Percentiles rank a stretch among this genome's conserved stretches.
Evolutionary conservation across 2,888 invertebrate genomes (phyloP).

Genomic region (Amaurobius ferox): DNA sequence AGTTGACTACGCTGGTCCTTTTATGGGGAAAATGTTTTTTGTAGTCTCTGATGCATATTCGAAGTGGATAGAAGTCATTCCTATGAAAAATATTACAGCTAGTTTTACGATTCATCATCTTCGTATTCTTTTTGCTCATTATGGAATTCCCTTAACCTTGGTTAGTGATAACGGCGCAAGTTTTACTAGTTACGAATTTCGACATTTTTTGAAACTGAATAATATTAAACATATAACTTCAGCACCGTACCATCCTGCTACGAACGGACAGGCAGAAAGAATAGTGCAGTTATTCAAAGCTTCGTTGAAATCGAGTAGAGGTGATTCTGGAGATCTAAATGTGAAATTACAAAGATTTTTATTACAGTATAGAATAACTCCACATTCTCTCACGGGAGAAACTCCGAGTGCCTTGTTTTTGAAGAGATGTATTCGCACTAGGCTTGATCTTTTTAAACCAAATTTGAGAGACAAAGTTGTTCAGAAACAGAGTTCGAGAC

Average conservation of each 20-base stretch:
- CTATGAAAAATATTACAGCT: no score
- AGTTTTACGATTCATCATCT: no score
- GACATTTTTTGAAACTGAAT: constrained; percentile 61
- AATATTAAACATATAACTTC: constrained; percentile 70
- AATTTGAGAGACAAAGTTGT: constrained; percentile 41
- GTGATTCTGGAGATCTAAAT: constrained; percentile 45
- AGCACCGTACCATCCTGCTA: constrained; percentile 54
- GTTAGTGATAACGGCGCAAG: constrained; percentile 56
- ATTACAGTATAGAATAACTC: constrained; percentile 53
- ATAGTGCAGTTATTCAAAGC: constrained; percentile 36
- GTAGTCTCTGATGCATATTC: no score
- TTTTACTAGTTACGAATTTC: constrained; percentile 31
- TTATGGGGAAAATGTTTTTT: no score
- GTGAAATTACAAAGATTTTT: constrained; percentile 46
- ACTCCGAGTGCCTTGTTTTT: constrained; percentile 47
- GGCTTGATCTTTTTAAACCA: constrained; percentile 45
- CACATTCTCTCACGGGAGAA: constrained; percentile 50
- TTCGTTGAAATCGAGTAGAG: constrained; percentile 39
- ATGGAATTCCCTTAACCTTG: constrained; percentile 41
- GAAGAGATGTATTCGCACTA: constrained; percentile 34
- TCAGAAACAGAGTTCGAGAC: constrained; percentile 43
- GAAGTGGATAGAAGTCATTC: no score
- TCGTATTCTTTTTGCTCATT: constrained; percentile 46
- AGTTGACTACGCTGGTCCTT: no score
- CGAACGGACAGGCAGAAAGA: constrained; percentile 42